phyloP scores from a whole-genome alignment of 2,113 vertebrate species.

The Phalacrocorax pelagicus region DNA sequence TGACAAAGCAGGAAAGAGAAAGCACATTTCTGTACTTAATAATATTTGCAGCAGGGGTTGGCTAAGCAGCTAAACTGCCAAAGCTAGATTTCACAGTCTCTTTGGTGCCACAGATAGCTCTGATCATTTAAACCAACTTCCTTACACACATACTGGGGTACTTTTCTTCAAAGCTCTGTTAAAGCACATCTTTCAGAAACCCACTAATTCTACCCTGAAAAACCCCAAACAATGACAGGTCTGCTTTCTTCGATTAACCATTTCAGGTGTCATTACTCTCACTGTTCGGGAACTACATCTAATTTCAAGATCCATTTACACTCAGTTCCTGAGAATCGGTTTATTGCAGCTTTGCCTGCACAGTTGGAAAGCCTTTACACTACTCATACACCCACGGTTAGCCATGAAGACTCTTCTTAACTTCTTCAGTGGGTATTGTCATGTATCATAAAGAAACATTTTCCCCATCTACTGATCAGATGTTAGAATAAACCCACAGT shows the following conservation, averaged over 20 bases:
- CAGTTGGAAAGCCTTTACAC: not conserved
- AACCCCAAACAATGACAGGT: not conserved
- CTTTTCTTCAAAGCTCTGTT: not conserved
- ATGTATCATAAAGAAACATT: not conserved
- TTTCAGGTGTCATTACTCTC: not conserved
- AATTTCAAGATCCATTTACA: not conserved
- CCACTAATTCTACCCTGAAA: not conserved
- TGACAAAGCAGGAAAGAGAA: not conserved
- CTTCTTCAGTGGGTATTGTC: not conserved
- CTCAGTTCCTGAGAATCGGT: not conserved
- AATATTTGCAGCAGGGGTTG: not conserved
- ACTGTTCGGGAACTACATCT: not conserved
- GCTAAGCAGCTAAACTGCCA: not conserved
- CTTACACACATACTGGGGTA: not conserved
- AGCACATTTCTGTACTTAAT: not conserved
- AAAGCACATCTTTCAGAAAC: not conserved
- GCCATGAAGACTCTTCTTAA: not conserved
- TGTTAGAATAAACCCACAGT: not conserved
- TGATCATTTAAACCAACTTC: not conserved
- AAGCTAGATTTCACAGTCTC: not conserved
- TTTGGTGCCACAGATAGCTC: not conserved
- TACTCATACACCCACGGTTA: not conserved
- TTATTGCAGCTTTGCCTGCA: not conserved
- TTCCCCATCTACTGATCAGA: not conserved
- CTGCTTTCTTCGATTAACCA: not conserved